Percentiles rank a stretch among this genome's conserved stretches.
Evolutionary conservation across 2,797 vertebrate genomes (phyloP).

Genomic region (Neosilurus hyrtlii): DNA sequence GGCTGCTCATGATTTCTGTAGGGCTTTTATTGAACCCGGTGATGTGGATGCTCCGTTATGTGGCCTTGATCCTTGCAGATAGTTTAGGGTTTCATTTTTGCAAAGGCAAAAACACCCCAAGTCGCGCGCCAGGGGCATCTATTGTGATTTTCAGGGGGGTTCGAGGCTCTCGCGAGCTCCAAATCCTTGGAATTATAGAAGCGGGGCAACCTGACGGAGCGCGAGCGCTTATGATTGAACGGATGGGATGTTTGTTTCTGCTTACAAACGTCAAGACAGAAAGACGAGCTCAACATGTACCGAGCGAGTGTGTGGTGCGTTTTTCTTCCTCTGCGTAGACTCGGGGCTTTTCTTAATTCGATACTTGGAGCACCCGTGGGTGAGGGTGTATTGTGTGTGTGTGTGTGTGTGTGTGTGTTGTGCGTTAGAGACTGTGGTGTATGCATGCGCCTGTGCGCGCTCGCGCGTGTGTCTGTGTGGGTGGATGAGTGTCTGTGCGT

Average conservation of each 20-base stretch:
- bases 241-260: not conserved
- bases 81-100: not conserved
- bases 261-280: not conserved
- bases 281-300: not conserved
- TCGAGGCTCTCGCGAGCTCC: not conserved
- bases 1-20: not conserved
- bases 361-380: not conserved
- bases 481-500: constrained; percentile 24
- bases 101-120: not conserved
- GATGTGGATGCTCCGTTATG: not conserved
- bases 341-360: not conserved
- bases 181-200: not conserved
- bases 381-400: not conserved
- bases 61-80: not conserved
- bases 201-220: constrained; percentile 39
- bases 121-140: not conserved
- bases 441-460: constrained; percentile 7
- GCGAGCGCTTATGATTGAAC: not conserved
- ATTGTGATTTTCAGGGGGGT: not conserved
- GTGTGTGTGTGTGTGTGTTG: constrained; percentile 5
- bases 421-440: constrained; percentile 16
- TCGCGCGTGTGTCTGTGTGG: not conserved
- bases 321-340: not conserved
- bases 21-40: not conserved
- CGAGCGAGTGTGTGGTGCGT: not conserved